Percentiles rank a stretch among this genome's conserved stretches.
These are phyloP conservation scores for Habroteleia sp. DNA, from an alignment of 2,888 invertebrate genomes.

Conservation along the genomic window DNA sequence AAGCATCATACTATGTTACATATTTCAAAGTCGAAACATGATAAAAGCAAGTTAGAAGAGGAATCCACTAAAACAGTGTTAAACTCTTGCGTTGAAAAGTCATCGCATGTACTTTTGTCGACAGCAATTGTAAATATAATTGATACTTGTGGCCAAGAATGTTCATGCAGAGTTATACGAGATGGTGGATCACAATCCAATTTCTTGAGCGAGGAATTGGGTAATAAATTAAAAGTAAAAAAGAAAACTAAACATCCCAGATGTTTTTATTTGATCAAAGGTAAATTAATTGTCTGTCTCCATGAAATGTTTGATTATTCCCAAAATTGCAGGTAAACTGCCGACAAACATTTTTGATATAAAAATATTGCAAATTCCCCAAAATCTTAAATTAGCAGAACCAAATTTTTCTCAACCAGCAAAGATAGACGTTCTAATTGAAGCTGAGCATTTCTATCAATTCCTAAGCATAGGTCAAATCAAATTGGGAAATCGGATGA, in stretches of 20 bases:
- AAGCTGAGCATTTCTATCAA: slow-evolving; percentile 43
- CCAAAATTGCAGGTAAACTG: slow-evolving; percentile 38
- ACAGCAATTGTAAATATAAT: neutral
- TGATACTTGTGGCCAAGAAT: neutral
- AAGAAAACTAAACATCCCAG: slow-evolving; percentile 2
- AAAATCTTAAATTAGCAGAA: slow-evolving; percentile 50
- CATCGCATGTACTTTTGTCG: neutral
- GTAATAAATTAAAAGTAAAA: slow-evolving; percentile 33
- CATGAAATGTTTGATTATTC: slow-evolving; percentile 37
- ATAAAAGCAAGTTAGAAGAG: neutral
- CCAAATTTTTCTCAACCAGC: slow-evolving; percentile 36
- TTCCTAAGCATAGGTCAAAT: slow-evolving; percentile 48
- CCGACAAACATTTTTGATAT: slow-evolving; percentile 35
- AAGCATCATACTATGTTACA: slow-evolving; percentile 15
- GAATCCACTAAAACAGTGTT: neutral
- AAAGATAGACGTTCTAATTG: slow-evolving; percentile 49
- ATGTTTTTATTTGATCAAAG: slow-evolving; percentile 27
- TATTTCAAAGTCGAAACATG: slow-evolving; percentile 11
- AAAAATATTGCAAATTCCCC: slow-evolving; percentile 35
- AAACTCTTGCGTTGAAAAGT: neutral
- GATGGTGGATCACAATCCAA: slow-evolving; percentile 55
- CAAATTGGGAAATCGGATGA: slow-evolving; percentile 8
- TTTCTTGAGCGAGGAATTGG: too few species aligned
- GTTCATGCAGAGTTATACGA: slow-evolving; percentile 41
- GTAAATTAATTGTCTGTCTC: slow-evolving; percentile 2